phyloP scores from a whole-genome alignment of 2,797 vertebrate species.

The Bovichtus diacanthus region DNA sequence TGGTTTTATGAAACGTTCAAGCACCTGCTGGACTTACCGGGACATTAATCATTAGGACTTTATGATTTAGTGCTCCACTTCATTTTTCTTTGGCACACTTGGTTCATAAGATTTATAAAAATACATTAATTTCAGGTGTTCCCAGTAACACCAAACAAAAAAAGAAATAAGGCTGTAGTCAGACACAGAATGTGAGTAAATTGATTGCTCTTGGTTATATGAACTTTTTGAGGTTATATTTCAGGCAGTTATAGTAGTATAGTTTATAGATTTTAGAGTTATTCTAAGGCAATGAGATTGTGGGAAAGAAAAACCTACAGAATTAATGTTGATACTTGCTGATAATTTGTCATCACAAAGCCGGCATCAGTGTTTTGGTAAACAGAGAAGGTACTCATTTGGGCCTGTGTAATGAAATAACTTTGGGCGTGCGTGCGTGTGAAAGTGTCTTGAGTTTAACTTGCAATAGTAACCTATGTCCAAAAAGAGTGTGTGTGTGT shows the following conservation, averaged over 20 bases:
- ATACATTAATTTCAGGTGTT: slow-evolving; percentile 52
- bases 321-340: slow-evolving; percentile 60
- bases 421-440: not conserved
- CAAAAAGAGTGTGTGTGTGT: slow-evolving; percentile 27
- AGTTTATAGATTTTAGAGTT: slow-evolving; percentile 44
- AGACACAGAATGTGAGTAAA: slow-evolving; percentile 13
- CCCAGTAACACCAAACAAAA: slow-evolving; percentile 21
- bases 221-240: slow-evolving; percentile 34
- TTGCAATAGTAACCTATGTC: no score
- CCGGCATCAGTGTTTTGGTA: slow-evolving; percentile 53
- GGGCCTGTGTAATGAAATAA: slow-evolving; percentile 38
- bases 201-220: slow-evolving; percentile 23
- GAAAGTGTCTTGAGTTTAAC: no score
- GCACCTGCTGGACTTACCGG: slow-evolving; percentile 61
- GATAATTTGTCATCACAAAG: slow-evolving; percentile 53
- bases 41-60: slow-evolving; percentile 70
- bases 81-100: slow-evolving; percentile 54
- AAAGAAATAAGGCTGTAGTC: slow-evolving; percentile 7
- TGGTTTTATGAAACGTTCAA: slow-evolving; percentile 59
- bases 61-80: slow-evolving; percentile 43
- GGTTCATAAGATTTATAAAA: slow-evolving; percentile 48
- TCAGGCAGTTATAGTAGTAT: slow-evolving; percentile 22
- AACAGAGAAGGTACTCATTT: slow-evolving; percentile 63
- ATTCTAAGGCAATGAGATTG: slow-evolving; percentile 51
- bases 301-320: slow-evolving; percentile 50